Conservation (phyloP, 2,797 vertebrate species). For the Neomorphus geoffroyi region DNA sequence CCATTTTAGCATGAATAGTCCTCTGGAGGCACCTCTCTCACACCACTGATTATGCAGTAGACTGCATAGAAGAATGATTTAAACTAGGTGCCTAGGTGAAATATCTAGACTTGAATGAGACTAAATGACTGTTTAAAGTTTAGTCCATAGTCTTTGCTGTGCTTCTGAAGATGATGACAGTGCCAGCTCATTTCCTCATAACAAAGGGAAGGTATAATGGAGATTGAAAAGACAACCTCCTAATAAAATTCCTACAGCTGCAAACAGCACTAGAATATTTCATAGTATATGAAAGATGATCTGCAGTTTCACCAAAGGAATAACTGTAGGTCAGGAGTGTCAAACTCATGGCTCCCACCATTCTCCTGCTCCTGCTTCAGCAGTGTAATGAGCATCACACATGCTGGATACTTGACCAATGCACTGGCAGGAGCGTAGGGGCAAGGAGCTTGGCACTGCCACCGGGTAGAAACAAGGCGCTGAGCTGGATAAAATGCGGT, state of each 20-base stretch:
- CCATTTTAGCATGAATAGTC: neutral
- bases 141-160: neutral
- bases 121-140: neutral
- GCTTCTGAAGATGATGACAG: neutral
- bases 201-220: neutral
- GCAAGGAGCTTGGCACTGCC: no score
- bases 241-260: neutral
- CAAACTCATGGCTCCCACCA: no score
- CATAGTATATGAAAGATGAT: neutral
- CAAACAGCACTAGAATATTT: neutral
- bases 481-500: no score
- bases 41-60: neutral
- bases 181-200: neutral
- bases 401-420: no score
- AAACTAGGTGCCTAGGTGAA: neutral
- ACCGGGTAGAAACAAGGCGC: no score
- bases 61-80: neutral
- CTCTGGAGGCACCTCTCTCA: neutral
- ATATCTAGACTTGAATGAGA: neutral
- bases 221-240: neutral
- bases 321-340: neutral
- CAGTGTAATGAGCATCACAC: no score
- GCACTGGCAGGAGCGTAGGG: no score
- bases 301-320: neutral
- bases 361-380: no score